These are phyloP conservation scores for Bombus sylvicola DNA, from an alignment of 1,140 invertebrate genomes.

Conservation along the genomic window DNA sequence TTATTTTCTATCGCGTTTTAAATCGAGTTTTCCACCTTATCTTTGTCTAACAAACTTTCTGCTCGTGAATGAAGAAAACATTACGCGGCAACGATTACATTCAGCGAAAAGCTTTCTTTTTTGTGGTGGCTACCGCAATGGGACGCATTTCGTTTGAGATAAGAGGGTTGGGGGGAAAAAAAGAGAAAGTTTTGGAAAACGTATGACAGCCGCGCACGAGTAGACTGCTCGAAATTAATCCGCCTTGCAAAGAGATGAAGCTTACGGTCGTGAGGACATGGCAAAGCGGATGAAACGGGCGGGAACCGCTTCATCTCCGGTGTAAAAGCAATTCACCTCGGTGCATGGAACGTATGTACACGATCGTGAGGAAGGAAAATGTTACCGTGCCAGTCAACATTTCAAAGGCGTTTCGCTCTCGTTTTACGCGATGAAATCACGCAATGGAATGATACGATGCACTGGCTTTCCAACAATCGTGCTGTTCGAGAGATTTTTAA, in stretches of 20 bases:
- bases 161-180: not conserved
- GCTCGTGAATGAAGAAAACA: too few relatives aligned
- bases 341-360: slow-evolving; percentile 4
- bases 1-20: not conserved
- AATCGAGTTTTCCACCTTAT: not conserved
- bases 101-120: not conserved
- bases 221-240: slow-evolving; percentile 57
- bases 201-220: slow-evolving; percentile 9
- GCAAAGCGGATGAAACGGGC: slow-evolving; percentile 44
- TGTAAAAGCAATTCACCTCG: slow-evolving; percentile 42
- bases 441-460: not conserved
- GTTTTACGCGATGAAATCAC: slow-evolving; percentile 5
- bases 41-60: not conserved
- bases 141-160: not conserved
- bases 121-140: not conserved
- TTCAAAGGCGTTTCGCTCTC: not conserved
- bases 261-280: slow-evolving; percentile 20
- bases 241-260: slow-evolving; percentile 47
- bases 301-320: slow-evolving; percentile 44
- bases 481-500: not conserved
- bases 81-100: not conserved
- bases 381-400: not conserved
- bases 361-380: not conserved
- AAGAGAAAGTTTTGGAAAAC: not conserved
- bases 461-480: not conserved